These are phyloP conservation scores for Pomacea maculata DNA, from an alignment of 1,140 invertebrate species.

Conservation along the genomic window DNA sequence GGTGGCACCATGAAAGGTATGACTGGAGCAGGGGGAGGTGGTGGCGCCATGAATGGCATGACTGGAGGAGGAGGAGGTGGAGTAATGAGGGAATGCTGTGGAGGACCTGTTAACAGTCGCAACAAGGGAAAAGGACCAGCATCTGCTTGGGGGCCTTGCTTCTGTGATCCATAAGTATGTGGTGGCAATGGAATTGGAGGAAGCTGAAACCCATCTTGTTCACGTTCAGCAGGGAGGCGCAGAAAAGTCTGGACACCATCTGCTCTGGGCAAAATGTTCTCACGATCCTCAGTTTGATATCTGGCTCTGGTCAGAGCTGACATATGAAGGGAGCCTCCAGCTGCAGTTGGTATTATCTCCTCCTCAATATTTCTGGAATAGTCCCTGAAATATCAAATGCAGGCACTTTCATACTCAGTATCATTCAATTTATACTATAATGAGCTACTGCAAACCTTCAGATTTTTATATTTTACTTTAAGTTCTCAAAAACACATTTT, in stretches of 20 bases:
- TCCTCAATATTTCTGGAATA: not conserved
- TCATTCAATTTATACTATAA: too few relatives aligned
- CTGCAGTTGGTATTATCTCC: not conserved
- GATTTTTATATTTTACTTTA: too few relatives aligned
- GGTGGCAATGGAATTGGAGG: constrained; percentile 31
- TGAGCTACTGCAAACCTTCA: too few relatives aligned
- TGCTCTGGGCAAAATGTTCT: not conserved
- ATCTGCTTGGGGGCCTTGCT: not conserved
- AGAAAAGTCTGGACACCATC: constrained; percentile 43
- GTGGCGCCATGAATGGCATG: constrained; percentile 1
- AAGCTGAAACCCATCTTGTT: constrained; percentile 35
- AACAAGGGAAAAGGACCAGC: constrained; percentile 5
- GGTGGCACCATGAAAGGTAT: constrained; percentile 5
- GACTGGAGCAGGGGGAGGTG: not conserved
- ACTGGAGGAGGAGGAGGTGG: not conserved
- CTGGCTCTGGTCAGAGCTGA: not conserved
- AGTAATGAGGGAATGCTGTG: not conserved
- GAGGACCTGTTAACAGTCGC: constrained; percentile 2
- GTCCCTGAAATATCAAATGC: too few relatives aligned
- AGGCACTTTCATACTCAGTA: too few relatives aligned
- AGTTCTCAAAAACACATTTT: too few relatives aligned
- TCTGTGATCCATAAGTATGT: constrained; percentile 31
- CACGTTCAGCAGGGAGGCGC: constrained; percentile 46
- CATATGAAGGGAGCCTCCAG: constrained; percentile 2
- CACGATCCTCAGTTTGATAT: constrained; percentile 3